Conservation (phyloP, 2,113 vertebrate species). For the Heliornis fulica region DNA sequence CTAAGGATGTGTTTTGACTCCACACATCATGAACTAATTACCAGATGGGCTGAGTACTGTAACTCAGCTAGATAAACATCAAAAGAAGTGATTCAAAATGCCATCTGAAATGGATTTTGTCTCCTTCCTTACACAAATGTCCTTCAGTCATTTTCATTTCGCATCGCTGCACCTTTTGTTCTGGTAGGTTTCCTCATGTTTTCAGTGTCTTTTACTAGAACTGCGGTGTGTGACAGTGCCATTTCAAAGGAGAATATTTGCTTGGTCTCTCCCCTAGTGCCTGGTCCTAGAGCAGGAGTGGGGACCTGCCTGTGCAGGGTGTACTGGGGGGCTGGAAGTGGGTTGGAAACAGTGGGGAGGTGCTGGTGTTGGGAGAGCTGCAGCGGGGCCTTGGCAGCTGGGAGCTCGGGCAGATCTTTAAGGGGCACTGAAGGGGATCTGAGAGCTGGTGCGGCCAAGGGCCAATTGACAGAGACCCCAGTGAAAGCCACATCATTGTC, state of each 20-base stretch:
- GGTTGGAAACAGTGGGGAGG: neutral
- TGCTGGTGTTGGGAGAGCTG: neutral
- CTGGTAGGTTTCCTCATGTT: neutral
- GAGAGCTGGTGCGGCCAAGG: fast-evolving
- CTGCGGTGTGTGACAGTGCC: neutral
- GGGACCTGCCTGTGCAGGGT: neutral
- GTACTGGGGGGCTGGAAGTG: neutral
- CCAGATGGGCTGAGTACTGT: neutral
- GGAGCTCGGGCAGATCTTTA: neutral
- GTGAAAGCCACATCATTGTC: fast-evolving
- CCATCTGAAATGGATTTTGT: constrained; percentile 6
- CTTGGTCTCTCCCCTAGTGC: fast-evolving
- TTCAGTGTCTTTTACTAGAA: neutral
- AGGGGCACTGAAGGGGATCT: neutral
- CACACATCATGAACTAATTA: neutral
- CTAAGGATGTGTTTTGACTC: neutral
- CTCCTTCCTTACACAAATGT: neutral
- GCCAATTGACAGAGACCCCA: neutral
- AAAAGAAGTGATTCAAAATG: neutral
- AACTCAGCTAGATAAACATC: neutral
- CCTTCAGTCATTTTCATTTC: neutral
- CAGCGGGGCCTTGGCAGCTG: neutral
- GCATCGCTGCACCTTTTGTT: neutral
- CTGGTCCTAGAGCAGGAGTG: fast-evolving
- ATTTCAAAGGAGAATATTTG: neutral